phyloP scores from a whole-genome alignment of 2,797 vertebrate genomes.

The Argentina silus region DNA sequence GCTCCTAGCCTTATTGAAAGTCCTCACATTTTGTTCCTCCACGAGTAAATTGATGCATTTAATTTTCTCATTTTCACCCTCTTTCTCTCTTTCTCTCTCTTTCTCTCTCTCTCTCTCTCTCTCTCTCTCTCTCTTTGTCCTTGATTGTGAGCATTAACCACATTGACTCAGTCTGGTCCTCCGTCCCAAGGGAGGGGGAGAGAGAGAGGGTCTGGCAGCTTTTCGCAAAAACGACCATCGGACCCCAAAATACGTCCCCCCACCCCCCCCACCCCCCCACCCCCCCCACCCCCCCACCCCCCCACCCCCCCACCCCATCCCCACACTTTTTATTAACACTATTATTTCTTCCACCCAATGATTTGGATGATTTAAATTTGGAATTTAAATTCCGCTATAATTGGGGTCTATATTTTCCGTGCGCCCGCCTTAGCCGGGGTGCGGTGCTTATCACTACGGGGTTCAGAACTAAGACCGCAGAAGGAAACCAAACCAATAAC shows the following conservation, averaged over 20 bases:
- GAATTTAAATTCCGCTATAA: constrained; percentile 75
- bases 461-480: constrained; percentile 83
- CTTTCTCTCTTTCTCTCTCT: constrained; percentile 13
- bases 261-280: not conserved
- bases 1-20: not conserved
- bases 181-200: not conserved
- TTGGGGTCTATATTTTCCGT: constrained; percentile 70
- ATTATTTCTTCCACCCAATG: constrained; percentile 51
- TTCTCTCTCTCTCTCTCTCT: constrained; percentile 13
- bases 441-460: constrained; percentile 69
- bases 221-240: constrained; percentile 43
- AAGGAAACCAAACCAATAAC: constrained; percentile 77
- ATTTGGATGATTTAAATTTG: constrained; percentile 61
- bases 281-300: constrained; percentile 9
- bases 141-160: constrained; percentile 18
- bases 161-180: not conserved
- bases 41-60: constrained; percentile 12
- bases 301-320: not conserved
- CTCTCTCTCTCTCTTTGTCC: constrained; percentile 6
- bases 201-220: not conserved
- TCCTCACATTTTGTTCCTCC: constrained; percentile 3
- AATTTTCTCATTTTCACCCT: constrained; percentile 2
- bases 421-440: constrained; percentile 36
- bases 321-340: constrained; percentile 52
- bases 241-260: constrained; percentile 42